Evolutionary conservation across 2,888 invertebrate species (phyloP).

Genomic region (Trachelus tabidus): DNA sequence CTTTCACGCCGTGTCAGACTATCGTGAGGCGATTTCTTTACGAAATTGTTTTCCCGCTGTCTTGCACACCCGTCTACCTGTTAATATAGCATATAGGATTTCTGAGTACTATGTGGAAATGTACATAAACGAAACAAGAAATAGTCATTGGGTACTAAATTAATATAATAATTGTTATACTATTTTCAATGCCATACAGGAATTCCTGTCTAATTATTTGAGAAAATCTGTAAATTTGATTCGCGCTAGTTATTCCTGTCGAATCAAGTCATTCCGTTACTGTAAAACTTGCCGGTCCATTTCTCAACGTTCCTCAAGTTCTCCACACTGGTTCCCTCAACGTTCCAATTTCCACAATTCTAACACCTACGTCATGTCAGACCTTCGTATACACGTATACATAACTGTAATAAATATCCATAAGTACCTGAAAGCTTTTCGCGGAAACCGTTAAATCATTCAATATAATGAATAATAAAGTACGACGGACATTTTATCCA

Average conservation of each 20-base stretch:
- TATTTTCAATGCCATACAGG: too few species aligned
- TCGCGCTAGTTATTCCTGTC: not conserved
- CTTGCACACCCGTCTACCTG: not conserved
- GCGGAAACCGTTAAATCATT: not conserved
- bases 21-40: slow-evolving; percentile 25
- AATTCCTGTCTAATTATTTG: not conserved
- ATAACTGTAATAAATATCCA: not conserved
- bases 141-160: not conserved
- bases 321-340: not conserved
- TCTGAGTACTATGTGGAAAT: not conserved
- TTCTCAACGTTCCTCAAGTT: not conserved
- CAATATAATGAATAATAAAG: not conserved
- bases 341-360: not conserved
- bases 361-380: not conserved
- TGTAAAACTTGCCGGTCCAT: not conserved
- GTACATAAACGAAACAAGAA: not conserved
- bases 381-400: not conserved
- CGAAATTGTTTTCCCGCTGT: slow-evolving; percentile 18
- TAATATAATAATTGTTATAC: too few species aligned
- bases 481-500: not conserved
- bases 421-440: not conserved
- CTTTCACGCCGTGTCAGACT: slow-evolving; percentile 26
- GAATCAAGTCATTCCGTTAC: not conserved
- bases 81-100: not conserved
- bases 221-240: not conserved